Evolutionary conservation across 2,888 invertebrate genomes (phyloP).

Genomic region (Deilephila porcellus): DNA sequence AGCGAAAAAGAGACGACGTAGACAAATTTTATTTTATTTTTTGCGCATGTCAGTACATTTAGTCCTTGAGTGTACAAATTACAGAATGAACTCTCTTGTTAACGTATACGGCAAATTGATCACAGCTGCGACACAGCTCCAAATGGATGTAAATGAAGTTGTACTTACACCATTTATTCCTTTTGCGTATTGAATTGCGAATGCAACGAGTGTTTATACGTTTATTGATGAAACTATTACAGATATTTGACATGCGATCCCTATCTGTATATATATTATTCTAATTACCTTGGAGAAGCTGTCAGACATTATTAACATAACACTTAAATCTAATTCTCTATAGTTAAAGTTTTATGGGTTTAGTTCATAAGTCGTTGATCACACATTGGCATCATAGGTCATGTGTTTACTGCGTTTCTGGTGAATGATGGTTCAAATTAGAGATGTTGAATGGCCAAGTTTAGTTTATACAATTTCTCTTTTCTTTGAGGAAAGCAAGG

Average conservation of each 20-base stretch:
- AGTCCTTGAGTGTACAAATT: constrained; percentile 48
- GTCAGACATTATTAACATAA: too few relatives aligned
- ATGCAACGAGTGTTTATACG: constrained; percentile 23
- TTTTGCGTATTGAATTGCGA: constrained; percentile 28
- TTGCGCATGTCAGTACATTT: constrained; percentile 30
- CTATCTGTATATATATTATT: not conserved
- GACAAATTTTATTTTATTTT: constrained; percentile 16
- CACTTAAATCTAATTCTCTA: too few relatives aligned
- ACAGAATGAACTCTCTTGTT: constrained; percentile 41
- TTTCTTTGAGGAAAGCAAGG: too few relatives aligned
- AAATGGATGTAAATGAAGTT: constrained; percentile 35
- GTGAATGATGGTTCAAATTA: too few relatives aligned
- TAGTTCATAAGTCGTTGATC: too few relatives aligned
- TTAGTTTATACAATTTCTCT: too few relatives aligned
- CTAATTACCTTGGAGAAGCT: too few relatives aligned
- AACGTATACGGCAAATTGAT: constrained; percentile 50
- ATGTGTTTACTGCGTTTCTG: too few relatives aligned
- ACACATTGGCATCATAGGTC: too few relatives aligned
- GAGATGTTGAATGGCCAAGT: too few relatives aligned
- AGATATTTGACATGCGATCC: not conserved
- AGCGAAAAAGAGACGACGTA: constrained; percentile 35
- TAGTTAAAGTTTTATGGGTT: too few relatives aligned
- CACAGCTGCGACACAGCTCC: constrained; percentile 49
- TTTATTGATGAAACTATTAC: constrained; percentile 19
- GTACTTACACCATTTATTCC: constrained; percentile 20